Conservation (phyloP, 1,140 invertebrate genomes). For the Eupristina koningsbergeri region DNA sequence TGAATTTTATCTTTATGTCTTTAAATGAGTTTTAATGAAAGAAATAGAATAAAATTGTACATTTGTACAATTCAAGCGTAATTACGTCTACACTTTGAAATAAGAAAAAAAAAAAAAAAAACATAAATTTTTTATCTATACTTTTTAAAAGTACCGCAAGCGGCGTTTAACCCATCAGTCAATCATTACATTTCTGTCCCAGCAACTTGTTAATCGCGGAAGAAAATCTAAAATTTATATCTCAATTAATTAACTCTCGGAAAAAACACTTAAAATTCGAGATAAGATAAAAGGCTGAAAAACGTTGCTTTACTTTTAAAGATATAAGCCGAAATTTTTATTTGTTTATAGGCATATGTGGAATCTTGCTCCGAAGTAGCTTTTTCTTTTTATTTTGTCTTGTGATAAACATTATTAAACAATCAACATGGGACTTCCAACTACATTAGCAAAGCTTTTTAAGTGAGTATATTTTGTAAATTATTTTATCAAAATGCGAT, state of each 20-base stretch:
- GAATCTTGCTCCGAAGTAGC: background rate
- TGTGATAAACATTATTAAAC: background rate
- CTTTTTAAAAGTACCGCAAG: background rate
- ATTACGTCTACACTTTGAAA: no score
- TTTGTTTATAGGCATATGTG: background rate
- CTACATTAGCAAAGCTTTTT: conserved; percentile 47
- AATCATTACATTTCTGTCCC: background rate
- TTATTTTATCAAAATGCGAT: no score
- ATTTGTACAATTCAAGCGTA: no score
- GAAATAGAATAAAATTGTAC: no score
- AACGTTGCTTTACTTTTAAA: background rate
- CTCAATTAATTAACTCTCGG: no score
- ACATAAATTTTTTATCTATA: background rate
- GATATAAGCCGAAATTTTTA: background rate
- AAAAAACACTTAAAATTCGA: background rate
- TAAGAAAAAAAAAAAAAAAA: no score
- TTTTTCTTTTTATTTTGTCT: background rate
- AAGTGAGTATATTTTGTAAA: conserved; percentile 34
- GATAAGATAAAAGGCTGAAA: background rate
- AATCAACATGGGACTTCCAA: conserved; percentile 44
- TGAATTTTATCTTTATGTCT: no score
- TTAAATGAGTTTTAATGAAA: no score
- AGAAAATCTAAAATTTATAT: no score
- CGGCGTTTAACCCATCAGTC: background rate
- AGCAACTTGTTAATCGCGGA: background rate